Evolutionary conservation across 2,888 invertebrate genomes (phyloP), one percentile per base, ranked within the genome.

Genomic region (Phyllotreta cruciferae): DNA sequence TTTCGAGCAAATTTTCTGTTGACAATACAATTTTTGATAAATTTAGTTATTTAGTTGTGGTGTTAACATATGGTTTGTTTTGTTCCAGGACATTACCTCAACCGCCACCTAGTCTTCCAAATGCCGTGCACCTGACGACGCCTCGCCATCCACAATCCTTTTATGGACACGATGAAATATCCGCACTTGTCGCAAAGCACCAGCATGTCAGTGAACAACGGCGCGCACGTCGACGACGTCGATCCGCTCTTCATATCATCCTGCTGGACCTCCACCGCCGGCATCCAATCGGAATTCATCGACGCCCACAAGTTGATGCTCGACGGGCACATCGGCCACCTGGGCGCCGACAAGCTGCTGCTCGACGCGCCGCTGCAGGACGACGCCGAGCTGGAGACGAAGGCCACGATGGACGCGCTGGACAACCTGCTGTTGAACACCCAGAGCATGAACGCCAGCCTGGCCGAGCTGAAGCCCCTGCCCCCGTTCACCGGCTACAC

Each of bases 401-500:
- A 77, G 72, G 78, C 75, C 13, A 84, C 85, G 0, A 80, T 86
- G 75, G 92, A 92, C 77, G 89, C 89, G 34, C 86, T 92, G 75
- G 70, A 68, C 49, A 70, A 67, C 14, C 45, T 67, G 10, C 37
- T 67, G 44, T 41, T 66, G 91, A 64, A 56, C 54, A 45, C 62
- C 38, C 64, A 74, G 78, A 56, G 13, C n/a, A 84, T 85, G 44
- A 87, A 87, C 42, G 85, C 87, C 49, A 88, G 87, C 54, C 84
- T 93, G 66, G 92, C 93, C 38, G 94, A 94, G 77, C 84, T 94
- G 67, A 94, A 94, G 78, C 90, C 91, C 0, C 83, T 94, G 71
- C 94, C 94, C 3, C 94, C 94, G 4, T 93, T 94, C 80, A 91
- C 92, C 47, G 91, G 90, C 35, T 93, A 93, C 81, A 92, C 93